Conservation (phyloP, 1,140 invertebrate genomes). For the Drosophila pruinosa region DNA sequence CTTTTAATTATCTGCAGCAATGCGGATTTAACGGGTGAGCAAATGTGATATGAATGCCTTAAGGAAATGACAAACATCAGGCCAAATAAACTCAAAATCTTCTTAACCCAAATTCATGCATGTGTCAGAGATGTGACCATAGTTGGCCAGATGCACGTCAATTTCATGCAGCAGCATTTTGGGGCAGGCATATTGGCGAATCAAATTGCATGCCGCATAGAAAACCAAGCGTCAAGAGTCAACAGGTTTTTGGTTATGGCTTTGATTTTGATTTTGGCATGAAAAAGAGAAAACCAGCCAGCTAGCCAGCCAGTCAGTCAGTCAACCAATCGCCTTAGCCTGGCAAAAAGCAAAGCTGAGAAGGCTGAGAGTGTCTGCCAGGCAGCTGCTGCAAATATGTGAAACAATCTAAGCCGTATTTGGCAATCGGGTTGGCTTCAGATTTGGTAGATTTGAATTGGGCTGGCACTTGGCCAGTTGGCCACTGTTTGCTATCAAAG, state of each 20-base stretch:
- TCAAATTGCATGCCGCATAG: constrained; percentile 53
- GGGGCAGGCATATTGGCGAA: constrained; percentile 37
- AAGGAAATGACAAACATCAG: constrained; percentile 73
- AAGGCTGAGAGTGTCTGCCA: not conserved
- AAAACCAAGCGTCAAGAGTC: constrained; percentile 21
- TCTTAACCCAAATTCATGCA: constrained; percentile 76
- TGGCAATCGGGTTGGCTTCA: constrained; percentile 35
- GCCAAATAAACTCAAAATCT: constrained; percentile 72
- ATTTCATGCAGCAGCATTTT: constrained; percentile 34
- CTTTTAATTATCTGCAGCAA: constrained; percentile 55
- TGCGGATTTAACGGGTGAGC: not conserved
- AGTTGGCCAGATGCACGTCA: constrained; percentile 61
- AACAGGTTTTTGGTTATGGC: constrained; percentile 46
- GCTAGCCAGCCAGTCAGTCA: not conserved
- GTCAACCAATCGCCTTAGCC: constrained; percentile 26
- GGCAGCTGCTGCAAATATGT: constrained; percentile 12
- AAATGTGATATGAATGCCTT: constrained; percentile 45
- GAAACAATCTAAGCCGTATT: constrained; percentile 45
- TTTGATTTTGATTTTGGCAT: constrained; percentile 10
- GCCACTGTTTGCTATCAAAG: constrained; percentile 57
- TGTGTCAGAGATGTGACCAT: constrained; percentile 55
- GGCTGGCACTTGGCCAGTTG: constrained; percentile 44
- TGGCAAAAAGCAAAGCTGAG: constrained; percentile 11
- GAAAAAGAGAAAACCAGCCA: constrained; percentile 53
- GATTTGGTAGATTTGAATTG: constrained; percentile 53